Base-by-base conservation (phyloP, 1,140 invertebrate species). In the Lysiphlebus fabarum region DNA sequence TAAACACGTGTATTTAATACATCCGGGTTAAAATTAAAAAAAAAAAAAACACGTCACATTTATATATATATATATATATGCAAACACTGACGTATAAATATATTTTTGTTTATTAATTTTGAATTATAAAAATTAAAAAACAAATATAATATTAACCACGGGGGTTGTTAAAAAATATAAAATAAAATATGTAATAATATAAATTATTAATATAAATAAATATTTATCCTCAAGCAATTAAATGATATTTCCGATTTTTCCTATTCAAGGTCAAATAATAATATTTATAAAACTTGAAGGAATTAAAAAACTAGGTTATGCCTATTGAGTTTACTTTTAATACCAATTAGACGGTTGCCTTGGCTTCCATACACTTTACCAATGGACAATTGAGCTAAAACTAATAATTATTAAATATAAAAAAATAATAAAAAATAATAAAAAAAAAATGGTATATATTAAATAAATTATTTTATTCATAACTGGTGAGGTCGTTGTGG, bases 291-390 rank as follows among this genome's bases (percentile, higher is more conserved):
- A 54, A 56, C 55, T 53, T 49, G 26, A 51, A 8, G n/a, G 38
- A 51, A 50, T 36, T 36, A 50, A 51, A 51, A 62, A 64, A 59
- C 59, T 64, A 61, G 63, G 63, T 64, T 64, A 64, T 64, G 59
- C 59, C 63, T 34, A 62, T 64, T 61, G 63, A 64, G 57, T 59
- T 64, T 48, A 14, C 37, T 53, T 60, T 60, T 49, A 37, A 62
- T 64, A 56, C 53, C 57, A 62, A 64, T 64, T 64, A 64, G 53
- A 59, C 26, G 59, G 33, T 64, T 50, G 38, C 63, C 63, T 64
- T 64, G 63, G 63, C 59, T 64, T 64, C 59, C 54, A 61, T 62
- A 37, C 34, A 12, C 49, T 37, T 11, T 26, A 26, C 17, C 17
- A 37, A 56, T 26, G 38, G 37, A 61, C 59, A 59, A 62, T 59